Percentiles rank a stretch among this genome's conserved stretches.
Conservation (phyloP, 2,797 vertebrate genomes). For the Lemur catta region DNA sequence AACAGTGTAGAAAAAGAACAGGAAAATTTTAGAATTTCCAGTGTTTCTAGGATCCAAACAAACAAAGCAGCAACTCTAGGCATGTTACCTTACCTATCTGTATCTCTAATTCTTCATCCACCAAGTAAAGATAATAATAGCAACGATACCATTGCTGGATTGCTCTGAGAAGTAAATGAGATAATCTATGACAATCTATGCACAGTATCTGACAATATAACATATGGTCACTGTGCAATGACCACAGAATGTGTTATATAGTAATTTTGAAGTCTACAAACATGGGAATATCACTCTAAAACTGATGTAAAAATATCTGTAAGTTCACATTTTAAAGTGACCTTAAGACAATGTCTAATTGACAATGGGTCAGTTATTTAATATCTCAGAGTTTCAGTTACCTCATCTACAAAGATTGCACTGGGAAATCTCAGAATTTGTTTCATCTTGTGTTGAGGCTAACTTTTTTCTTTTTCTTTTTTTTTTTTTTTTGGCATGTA, state of each 20-base stretch:
- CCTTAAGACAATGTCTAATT: neutral
- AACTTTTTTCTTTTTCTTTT: neutral
- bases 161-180: neutral
- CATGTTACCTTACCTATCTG: fast-evolving
- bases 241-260: neutral
- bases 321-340: neutral
- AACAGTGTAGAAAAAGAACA: neutral
- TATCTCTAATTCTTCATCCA: neutral
- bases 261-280: neutral
- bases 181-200: neutral
- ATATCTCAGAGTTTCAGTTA: neutral
- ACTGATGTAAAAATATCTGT: neutral
- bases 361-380: neutral
- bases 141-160: neutral
- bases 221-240: neutral
- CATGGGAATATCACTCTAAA: neutral
- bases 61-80: neutral
- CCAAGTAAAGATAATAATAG: neutral
- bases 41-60: neutral
- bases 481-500: neutral
- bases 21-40: neutral
- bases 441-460: neutral
- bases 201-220: neutral
- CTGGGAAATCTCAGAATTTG: neutral
- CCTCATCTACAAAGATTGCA: neutral